Percentiles rank a stretch among this genome's conserved stretches.
Conservation (phyloP, 92 coral and sea anemone species). For the Palythoa grandis region DNA sequence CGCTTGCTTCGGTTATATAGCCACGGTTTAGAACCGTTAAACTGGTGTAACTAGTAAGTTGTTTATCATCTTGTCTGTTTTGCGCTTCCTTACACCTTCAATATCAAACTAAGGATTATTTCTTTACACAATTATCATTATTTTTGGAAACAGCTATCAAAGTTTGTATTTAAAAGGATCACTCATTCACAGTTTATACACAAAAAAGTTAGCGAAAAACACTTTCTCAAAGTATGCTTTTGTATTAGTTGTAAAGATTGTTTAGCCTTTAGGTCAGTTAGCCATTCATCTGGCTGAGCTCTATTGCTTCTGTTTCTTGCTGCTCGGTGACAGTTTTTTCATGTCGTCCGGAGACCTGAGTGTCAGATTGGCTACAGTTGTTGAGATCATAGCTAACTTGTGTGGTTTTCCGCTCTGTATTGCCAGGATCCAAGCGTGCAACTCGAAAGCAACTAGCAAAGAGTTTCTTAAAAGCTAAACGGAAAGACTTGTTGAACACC, state of each 20-base stretch:
- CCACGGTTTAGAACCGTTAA: too few species aligned
- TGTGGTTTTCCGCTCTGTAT: slow-evolving; percentile 15
- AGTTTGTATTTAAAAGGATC: too few species aligned
- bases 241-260: not conserved
- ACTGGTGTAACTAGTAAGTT: too few species aligned
- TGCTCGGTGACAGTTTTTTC: not conserved
- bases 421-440: not conserved
- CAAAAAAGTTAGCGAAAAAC: not conserved
- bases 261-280: not conserved
- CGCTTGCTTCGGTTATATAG: too few species aligned
- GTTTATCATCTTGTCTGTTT: too few species aligned
- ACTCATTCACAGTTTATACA: too few species aligned
- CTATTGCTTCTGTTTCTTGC: slow-evolving; percentile 31
- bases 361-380: slow-evolving; percentile 4
- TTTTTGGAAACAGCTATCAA: too few species aligned
- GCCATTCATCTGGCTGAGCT: slow-evolving; percentile 16
- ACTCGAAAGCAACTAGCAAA: slow-evolving; percentile 1
- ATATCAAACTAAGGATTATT: too few species aligned
- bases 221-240: too few species aligned
- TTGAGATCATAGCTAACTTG: slow-evolving; percentile 30
- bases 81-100: too few species aligned
- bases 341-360: not conserved
- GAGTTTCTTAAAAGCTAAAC: slow-evolving; percentile 35
- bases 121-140: too few species aligned
- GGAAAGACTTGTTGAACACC: slow-evolving; percentile 22